Percentiles rank a stretch among this genome's conserved stretches.
Evolutionary conservation across 2,797 vertebrate species (phyloP).

Genomic region (Etheostoma perlongum): DNA sequence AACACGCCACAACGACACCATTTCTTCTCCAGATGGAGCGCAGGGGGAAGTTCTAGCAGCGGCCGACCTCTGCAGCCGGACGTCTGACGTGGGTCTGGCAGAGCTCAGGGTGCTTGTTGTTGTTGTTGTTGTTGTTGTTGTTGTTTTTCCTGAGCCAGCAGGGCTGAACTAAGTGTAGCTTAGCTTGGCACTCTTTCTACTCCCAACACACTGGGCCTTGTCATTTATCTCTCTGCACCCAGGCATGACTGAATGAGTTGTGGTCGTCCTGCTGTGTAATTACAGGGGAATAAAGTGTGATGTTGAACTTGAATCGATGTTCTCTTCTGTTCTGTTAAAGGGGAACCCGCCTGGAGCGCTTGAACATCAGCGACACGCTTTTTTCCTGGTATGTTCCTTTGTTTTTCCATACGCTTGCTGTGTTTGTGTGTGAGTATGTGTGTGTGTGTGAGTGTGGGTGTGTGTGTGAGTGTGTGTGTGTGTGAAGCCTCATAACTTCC

Average conservation of each 20-base stretch:
- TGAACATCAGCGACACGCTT: constrained; percentile 71
- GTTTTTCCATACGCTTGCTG: constrained; percentile 12
- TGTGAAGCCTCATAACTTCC: constrained; percentile 28
- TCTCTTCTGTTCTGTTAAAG: constrained; percentile 64
- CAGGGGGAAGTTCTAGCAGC: constrained; percentile 19
- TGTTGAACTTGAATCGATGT: constrained; percentile 22
- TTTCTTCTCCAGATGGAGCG: constrained; percentile 56
- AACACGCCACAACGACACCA: constrained; percentile 60
- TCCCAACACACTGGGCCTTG: constrained; percentile 23
- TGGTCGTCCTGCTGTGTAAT: constrained; percentile 3
- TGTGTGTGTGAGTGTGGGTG: not conserved
- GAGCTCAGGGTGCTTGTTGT: constrained; percentile 11
- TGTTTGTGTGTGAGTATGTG: constrained; percentile 5
- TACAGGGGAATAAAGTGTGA: constrained; percentile 19
- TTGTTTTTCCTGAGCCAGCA: constrained; percentile 2
- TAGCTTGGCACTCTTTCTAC: constrained; percentile 27
- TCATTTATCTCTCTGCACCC: constrained; percentile 25
- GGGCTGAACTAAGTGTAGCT: constrained; percentile 32
- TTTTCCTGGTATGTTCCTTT: constrained; percentile 79
- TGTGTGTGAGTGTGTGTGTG: constrained; percentile 5
- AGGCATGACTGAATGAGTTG: constrained; percentile 1
- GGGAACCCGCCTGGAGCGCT: constrained; percentile 76
- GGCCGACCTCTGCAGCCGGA: constrained; percentile 29
- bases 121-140: too few relatives aligned
- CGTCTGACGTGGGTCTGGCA: constrained; percentile 46